These are phyloP conservation scores for Brachionus sp. DNA, from an alignment of 1,140 invertebrate species.

Conservation along the genomic window DNA sequence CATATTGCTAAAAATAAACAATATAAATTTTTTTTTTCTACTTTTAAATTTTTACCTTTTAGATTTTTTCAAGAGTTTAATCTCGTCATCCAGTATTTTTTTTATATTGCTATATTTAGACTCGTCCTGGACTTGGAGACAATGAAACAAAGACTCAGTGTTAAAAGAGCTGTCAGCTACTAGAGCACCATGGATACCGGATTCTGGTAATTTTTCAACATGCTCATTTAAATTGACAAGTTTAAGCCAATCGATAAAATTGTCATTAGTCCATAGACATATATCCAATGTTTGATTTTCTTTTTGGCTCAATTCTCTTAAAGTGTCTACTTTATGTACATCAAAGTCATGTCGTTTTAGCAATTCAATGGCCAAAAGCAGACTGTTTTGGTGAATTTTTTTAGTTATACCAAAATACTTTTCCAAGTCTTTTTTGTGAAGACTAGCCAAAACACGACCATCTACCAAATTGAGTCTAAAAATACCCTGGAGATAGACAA, in stretches of 20 bases:
- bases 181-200: constrained; percentile 39
- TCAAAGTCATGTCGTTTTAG: constrained; percentile 11
- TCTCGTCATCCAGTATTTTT: constrained; percentile 38
- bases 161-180: constrained; percentile 44
- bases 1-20: constrained; percentile 6
- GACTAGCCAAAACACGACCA: constrained; percentile 25
- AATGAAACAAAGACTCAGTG: background rate
- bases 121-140: constrained; percentile 18
- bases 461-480: constrained; percentile 39
- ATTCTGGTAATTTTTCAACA: constrained; percentile 32
- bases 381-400: constrained; percentile 10
- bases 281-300: constrained; percentile 24
- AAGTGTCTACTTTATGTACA: background rate
- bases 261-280: constrained; percentile 26
- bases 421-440: constrained; percentile 40
- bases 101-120: background rate
- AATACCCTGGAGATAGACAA: constrained; percentile 15
- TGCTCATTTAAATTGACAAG: constrained; percentile 23
- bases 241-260: constrained; percentile 38
- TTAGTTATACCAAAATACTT: constrained; percentile 26
- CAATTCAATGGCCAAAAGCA: constrained; percentile 29
- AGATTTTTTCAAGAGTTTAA: constrained; percentile 11
- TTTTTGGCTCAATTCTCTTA: background rate
- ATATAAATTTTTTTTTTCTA: constrained; percentile 2
- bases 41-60: background rate